Conservation (phyloP, 1,140 invertebrate species). For the Eubasilissa regina region DNA sequence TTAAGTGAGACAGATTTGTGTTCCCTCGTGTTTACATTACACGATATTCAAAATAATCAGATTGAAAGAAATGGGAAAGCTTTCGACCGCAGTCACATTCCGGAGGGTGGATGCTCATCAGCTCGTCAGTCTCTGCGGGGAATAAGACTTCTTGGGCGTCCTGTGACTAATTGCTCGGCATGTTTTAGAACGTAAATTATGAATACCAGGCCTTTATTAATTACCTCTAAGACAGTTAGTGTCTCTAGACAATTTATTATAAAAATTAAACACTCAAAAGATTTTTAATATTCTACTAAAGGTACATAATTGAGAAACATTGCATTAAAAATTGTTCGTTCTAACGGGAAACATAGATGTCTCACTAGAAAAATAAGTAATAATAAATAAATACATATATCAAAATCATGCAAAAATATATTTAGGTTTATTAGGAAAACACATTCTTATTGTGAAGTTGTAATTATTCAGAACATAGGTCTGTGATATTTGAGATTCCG, state of each 20-base stretch:
- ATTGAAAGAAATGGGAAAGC: conserved; percentile 46
- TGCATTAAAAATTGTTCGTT: too few relatives aligned
- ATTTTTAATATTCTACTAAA: neutral
- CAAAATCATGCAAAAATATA: too few relatives aligned
- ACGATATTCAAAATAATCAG: conserved; percentile 52
- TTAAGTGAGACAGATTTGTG: conserved; percentile 36
- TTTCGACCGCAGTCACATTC: conserved; percentile 35
- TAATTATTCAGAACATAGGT: too few relatives aligned
- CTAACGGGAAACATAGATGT: too few relatives aligned
- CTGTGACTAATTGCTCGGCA: conserved; percentile 55
- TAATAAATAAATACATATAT: too few relatives aligned
- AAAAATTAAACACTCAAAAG: conserved; percentile 36
- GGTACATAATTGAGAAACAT: too few relatives aligned
- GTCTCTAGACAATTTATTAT: conserved; percentile 49
- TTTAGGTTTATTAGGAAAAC: too few relatives aligned
- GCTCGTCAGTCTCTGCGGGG: conserved; percentile 39
- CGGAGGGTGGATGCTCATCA: conserved; percentile 42
- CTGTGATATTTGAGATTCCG: too few relatives aligned
- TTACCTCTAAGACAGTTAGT: conserved; percentile 38
- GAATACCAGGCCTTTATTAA: conserved; percentile 49
- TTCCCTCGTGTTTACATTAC: conserved; percentile 25
- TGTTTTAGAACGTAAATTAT: conserved; percentile 52
- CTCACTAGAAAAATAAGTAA: too few relatives aligned
- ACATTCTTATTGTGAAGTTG: too few relatives aligned
- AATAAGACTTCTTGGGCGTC: conserved; percentile 38